Conservation (phyloP, 1,140 invertebrate genomes). For the Drosophila paulistorum region DNA sequence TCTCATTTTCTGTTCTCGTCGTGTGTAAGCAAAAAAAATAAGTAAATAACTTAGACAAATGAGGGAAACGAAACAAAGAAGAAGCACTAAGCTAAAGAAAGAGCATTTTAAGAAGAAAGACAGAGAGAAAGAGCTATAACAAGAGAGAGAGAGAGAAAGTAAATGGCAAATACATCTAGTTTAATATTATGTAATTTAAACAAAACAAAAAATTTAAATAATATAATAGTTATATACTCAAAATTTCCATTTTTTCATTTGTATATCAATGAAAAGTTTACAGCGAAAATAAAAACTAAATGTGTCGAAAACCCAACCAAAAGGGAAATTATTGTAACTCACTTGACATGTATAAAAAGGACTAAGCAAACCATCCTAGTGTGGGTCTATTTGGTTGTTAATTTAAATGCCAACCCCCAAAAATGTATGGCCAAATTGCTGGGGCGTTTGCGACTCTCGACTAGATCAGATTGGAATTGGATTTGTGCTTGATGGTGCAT, state of each 20-base stretch:
- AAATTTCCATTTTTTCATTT: constrained; percentile 73
- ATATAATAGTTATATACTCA: constrained; percentile 79
- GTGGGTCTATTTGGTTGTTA: constrained; percentile 9
- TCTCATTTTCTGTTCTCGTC: constrained; percentile 25
- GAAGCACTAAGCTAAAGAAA: constrained; percentile 33
- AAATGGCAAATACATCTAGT: constrained; percentile 72
- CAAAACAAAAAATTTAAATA: constrained; percentile 65
- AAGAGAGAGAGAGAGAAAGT: constrained; percentile 28
- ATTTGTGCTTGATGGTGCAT: constrained; percentile 71
- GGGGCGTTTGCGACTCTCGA: not conserved
- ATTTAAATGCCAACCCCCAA: constrained; percentile 16
- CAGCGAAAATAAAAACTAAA: constrained; percentile 79
- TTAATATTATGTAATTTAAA: constrained; percentile 80
- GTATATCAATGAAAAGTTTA: constrained; percentile 71
- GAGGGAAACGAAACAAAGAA: constrained; percentile 54
- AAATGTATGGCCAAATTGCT: not conserved
- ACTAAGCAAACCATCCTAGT: constrained; percentile 13
- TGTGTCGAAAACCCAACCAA: constrained; percentile 67
- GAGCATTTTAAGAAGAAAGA: constrained; percentile 25
- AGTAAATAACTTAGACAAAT: constrained; percentile 53
- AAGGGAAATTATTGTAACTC: not conserved
- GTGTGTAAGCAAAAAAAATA: constrained; percentile 28
- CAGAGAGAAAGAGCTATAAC: constrained; percentile 45
- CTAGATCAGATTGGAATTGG: constrained; percentile 58
- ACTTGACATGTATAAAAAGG: not conserved